phyloP scores from a whole-genome alignment of 2,113 vertebrate genomes.

The Limnothrissa miodon region DNA sequence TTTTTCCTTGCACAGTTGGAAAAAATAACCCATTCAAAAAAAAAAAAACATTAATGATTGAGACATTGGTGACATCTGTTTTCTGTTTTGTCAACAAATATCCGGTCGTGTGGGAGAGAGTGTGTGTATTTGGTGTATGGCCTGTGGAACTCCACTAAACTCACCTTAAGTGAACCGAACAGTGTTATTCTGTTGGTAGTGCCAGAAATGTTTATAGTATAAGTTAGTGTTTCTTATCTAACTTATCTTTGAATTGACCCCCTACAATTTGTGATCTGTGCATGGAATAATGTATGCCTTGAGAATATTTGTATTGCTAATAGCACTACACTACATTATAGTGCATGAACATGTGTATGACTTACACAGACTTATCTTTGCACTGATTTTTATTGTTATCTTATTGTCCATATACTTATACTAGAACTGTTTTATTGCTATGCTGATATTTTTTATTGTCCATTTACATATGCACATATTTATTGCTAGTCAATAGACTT shows the following conservation, averaged over 20 bases:
- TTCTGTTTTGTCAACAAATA: constrained; percentile 32
- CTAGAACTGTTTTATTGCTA: too few relatives aligned
- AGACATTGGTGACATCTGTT: constrained; percentile 53
- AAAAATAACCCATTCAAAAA: constrained; percentile 63
- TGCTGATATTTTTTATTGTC: too few relatives aligned
- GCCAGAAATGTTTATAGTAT: background rate
- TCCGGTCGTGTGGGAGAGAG: background rate
- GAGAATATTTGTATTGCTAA: too few relatives aligned
- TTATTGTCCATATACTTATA: too few relatives aligned
- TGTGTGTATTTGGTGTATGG: background rate
- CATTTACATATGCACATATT: too few relatives aligned
- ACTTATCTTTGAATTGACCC: background rate
- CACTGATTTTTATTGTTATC: too few relatives aligned
- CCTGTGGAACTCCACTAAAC: background rate
- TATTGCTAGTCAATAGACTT: too few relatives aligned
- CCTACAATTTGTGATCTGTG: background rate
- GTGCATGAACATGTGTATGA: too few relatives aligned
- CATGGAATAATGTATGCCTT: background rate
- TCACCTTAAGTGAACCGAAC: background rate
- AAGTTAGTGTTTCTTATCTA: too few relatives aligned
- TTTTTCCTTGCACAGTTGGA: constrained; percentile 67
- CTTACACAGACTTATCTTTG: too few relatives aligned
- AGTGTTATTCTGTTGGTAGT: background rate
- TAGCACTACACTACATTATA: background rate
- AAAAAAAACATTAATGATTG: constrained; percentile 55